Percentiles rank a stretch among this genome's conserved stretches.
These are phyloP conservation scores for Hypercompe scribonia DNA, from an alignment of 2,888 invertebrate genomes.

Conservation along the genomic window DNA sequence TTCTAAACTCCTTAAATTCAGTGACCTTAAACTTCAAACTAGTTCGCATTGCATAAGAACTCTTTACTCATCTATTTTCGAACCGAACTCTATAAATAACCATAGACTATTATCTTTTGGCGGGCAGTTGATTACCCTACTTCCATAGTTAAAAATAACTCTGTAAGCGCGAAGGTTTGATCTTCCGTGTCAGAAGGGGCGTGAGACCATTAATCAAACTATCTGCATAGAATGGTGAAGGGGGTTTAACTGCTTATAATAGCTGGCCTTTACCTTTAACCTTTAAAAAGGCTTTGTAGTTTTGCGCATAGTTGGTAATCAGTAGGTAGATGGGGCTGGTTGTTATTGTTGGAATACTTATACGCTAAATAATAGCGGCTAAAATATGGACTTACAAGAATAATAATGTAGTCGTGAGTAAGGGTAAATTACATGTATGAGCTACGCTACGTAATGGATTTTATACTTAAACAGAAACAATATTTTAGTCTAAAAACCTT, in stretches of 20 bases:
- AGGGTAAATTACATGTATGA: too few relatives aligned
- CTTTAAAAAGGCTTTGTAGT: conserved; percentile 21
- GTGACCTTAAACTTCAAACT: not conserved
- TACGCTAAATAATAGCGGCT: too few relatives aligned
- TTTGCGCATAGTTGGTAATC: conserved; percentile 9
- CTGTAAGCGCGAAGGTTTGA: conserved; percentile 23
- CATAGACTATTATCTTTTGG: conserved; percentile 2
- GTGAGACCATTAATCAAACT: conserved; percentile 40
- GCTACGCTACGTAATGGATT: too few relatives aligned
- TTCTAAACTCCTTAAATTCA: not conserved
- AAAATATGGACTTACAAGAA: too few relatives aligned
- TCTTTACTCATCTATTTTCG: conserved; percentile 11
- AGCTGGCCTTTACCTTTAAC: conserved; percentile 35
- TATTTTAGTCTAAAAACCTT: too few relatives aligned
- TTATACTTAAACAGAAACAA: too few relatives aligned
- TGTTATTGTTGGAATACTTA: not conserved
- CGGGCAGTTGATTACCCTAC: conserved; percentile 8
- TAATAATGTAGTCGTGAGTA: too few relatives aligned
- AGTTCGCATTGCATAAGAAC: not conserved
- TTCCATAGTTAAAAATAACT: conserved; percentile 39
- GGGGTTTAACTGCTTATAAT: conserved; percentile 8
- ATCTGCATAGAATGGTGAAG: conserved; percentile 22
- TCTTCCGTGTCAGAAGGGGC: conserved; percentile 14
- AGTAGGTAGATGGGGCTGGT: not conserved
- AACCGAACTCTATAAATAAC: not conserved